Base-by-base conservation (phyloP, 1,140 invertebrate genomes). In the Cherax quadricarinatus region DNA sequence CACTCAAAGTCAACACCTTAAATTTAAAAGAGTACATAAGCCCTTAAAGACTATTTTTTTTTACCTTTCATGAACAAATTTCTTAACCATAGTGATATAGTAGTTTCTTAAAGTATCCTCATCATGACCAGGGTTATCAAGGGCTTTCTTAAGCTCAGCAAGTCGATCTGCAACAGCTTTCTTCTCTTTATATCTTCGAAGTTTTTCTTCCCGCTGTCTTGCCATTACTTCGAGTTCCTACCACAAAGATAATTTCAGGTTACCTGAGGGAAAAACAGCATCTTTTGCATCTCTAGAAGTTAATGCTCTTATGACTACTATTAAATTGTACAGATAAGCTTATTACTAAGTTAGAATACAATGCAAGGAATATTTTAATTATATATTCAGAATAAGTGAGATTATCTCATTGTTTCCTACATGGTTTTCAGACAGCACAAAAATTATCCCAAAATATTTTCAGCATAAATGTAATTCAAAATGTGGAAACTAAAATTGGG, bases 21-120 rank as follows among this genome's bases (percentile, higher is more conserved):
- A 60, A 60, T 60, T 41, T 41, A 41, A 41, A 41, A 41, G 30
- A 41, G 30, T 41, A 41, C 30, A 41, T 41, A 41, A 41, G 30
- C 30, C 2, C 30, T 41, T 41, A 41, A 41, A 41, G 30, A 41
- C 0, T 41, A 1, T 41, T 41, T 41, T 41, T 41, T 41, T 51
- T 75, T 53, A 92, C 91, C 91, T 75, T 24, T 97, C 96, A 90
- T 96, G 96, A 0, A 97, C 96, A 95, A 97, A 98, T 86, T 96
- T 96, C 94, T 97, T 97, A 18, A 99, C 94, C 91, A 98, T 95
- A 14, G 97, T 97, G 0, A 97, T 94, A 94, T 97, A 98, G 95
- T 98, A 99, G 88, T 98, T 96, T 91, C 98, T 95, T 94, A 97
- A 97, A 0, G 96, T 96, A 94, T 98, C 97, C 41, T 99, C 98